Conservation (phyloP, 2,113 vertebrate genomes). For the Copsychus sechellarum region DNA sequence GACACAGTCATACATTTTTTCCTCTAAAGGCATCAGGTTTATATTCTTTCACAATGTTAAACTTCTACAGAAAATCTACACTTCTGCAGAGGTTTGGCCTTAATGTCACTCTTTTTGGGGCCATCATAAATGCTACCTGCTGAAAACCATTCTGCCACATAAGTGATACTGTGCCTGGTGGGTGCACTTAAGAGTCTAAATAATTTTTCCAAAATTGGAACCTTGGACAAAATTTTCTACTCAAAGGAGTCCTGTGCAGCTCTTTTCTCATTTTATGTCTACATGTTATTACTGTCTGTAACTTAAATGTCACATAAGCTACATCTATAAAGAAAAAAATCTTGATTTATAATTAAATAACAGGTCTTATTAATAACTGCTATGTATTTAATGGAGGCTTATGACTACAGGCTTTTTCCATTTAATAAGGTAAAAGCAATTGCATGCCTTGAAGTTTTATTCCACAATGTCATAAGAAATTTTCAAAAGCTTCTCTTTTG, state of each 20-base stretch:
- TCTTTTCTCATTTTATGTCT: neutral
- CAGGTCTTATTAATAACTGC: neutral
- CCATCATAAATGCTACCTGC: neutral
- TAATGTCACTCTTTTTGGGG: neutral
- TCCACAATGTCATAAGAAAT: neutral
- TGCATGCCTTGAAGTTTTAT: neutral
- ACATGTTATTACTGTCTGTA: neutral
- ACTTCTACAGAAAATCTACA: neutral
- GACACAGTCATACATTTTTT: neutral
- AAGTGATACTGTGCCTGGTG: neutral
- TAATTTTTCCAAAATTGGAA: neutral
- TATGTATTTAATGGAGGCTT: neutral
- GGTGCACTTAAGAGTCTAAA: neutral
- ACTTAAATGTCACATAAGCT: slow-evolving; percentile 4
- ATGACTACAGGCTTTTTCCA: neutral
- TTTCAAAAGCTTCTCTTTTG: neutral
- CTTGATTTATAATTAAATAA: slow-evolving; percentile 1
- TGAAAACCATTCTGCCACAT: neutral
- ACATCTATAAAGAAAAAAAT: neutral
- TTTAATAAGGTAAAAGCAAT: neutral
- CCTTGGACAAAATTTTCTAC: neutral
- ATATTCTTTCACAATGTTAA: neutral
- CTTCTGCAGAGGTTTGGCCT: neutral
- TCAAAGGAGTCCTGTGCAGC: neutral
- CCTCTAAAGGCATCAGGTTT: neutral